A percentile compares a stretch with the other conserved stretches of the same genome.
Conservation (phyloP, 1,140 invertebrate species). For the Atta texana region DNA sequence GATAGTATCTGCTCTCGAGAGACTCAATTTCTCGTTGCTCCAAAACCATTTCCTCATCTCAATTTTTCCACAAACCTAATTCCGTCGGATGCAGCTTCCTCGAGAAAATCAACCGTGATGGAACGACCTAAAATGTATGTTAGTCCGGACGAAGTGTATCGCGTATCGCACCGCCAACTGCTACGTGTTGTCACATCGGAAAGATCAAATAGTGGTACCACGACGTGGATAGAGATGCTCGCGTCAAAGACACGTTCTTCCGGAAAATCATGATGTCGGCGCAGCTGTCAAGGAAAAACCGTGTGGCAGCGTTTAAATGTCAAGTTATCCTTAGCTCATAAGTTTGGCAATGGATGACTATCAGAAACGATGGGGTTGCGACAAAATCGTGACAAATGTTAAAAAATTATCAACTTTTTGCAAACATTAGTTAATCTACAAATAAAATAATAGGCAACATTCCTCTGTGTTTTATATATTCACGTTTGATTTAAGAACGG, state of each 20-base stretch:
- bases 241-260: slow-evolving; percentile 30
- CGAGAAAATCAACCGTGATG: slow-evolving; percentile 32
- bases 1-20: not conserved
- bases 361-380: slow-evolving; percentile 10
- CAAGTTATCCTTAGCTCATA: slow-evolving; percentile 20
- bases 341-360: slow-evolving; percentile 27
- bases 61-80: slow-evolving; percentile 58
- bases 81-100: slow-evolving; percentile 47
- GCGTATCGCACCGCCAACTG: slow-evolving; percentile 29
- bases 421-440: not conserved
- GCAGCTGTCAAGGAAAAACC: slow-evolving; percentile 44
- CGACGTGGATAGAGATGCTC: slow-evolving; percentile 64
- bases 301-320: slow-evolving; percentile 56
- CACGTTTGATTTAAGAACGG: slow-evolving; percentile 42
- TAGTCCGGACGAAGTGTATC: slow-evolving; percentile 23
- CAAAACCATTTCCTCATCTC: slow-evolving; percentile 33
- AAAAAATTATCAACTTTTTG: not conserved
- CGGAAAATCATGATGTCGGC: slow-evolving; percentile 60
- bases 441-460: slow-evolving; percentile 2
- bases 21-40: not conserved
- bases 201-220: slow-evolving; percentile 53
- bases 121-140: slow-evolving; percentile 52
- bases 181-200: slow-evolving; percentile 57
- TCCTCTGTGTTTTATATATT: slow-evolving; percentile 8
- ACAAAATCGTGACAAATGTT: not conserved